These are phyloP conservation scores for Garrulus glandarius DNA, from an alignment of 2,797 vertebrate genomes.

Conservation along the genomic window DNA sequence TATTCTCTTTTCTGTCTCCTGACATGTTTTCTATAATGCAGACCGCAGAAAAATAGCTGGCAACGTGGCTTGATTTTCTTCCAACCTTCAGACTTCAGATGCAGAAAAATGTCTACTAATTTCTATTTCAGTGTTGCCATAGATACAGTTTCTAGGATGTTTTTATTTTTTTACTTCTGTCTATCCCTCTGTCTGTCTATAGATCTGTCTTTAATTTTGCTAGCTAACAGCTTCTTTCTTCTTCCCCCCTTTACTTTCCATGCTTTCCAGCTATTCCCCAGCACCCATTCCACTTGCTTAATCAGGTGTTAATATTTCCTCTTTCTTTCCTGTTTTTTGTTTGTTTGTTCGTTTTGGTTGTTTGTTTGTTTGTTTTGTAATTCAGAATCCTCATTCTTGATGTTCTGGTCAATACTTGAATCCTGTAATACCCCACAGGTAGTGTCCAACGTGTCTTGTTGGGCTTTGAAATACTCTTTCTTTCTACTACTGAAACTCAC, in stretches of 20 bases:
- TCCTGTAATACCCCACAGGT: background rate
- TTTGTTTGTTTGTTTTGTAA: background rate
- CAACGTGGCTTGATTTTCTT: conserved; percentile 18
- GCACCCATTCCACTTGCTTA: background rate
- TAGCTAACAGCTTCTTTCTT: background rate
- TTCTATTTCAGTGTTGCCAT: conserved; percentile 48
- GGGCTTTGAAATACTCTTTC: background rate
- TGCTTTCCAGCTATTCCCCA: background rate
- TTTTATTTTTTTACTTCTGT: background rate
- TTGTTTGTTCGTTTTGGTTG: background rate
- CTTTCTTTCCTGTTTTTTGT: background rate
- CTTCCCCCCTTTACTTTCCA: background rate
- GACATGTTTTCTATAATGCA: conserved; percentile 7
- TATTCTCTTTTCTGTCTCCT: background rate
- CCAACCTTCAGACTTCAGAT: conserved; percentile 30
- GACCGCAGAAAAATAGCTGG: conserved; percentile 19
- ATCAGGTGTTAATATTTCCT: background rate
- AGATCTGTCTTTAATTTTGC: background rate
- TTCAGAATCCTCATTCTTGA: background rate
- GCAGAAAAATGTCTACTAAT: conserved; percentile 36
- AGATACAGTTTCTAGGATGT: conserved; percentile 28
- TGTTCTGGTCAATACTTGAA: background rate
- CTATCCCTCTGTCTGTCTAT: background rate
- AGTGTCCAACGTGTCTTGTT: background rate
- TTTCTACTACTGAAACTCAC: background rate